These are phyloP conservation scores for Oreohelix idahoensis DNA, from an alignment of 1,140 invertebrate species.

Conservation along the genomic window DNA sequence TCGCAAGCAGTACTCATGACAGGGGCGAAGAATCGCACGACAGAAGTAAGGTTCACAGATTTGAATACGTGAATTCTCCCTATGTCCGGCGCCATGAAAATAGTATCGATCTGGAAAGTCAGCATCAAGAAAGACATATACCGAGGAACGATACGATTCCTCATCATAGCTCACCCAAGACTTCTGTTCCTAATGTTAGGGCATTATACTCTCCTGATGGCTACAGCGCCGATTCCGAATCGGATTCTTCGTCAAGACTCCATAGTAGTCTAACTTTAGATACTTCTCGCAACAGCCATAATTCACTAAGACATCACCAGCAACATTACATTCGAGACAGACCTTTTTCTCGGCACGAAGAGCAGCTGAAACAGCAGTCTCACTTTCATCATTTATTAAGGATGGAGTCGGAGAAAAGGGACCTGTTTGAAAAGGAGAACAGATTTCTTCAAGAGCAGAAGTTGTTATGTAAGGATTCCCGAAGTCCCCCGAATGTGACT, in stretches of 20 bases:
- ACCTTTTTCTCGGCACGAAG: constrained; percentile 7
- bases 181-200: background rate
- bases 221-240: constrained; percentile 2
- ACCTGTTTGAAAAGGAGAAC: constrained; percentile 49
- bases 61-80: background rate
- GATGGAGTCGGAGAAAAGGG: constrained; percentile 41
- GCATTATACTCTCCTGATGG: constrained; percentile 17
- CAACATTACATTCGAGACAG: background rate
- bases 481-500: constrained; percentile 61
- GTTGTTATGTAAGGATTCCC: constrained; percentile 39
- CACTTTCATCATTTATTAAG: constrained; percentile 28
- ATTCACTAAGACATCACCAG: background rate
- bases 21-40: background rate
- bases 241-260: background rate
- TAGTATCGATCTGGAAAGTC: background rate
- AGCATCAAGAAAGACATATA: background rate
- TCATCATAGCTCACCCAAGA: background rate
- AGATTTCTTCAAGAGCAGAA: constrained; percentile 45
- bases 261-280: background rate
- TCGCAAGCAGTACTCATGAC: background rate
- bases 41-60: background rate
- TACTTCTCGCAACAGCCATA: background rate
- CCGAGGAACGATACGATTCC: background rate
- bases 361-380: constrained; percentile 13
- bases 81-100: background rate